phyloP scores from a whole-genome alignment of 1,140 invertebrate genomes.

The Proales similis region DNA sequence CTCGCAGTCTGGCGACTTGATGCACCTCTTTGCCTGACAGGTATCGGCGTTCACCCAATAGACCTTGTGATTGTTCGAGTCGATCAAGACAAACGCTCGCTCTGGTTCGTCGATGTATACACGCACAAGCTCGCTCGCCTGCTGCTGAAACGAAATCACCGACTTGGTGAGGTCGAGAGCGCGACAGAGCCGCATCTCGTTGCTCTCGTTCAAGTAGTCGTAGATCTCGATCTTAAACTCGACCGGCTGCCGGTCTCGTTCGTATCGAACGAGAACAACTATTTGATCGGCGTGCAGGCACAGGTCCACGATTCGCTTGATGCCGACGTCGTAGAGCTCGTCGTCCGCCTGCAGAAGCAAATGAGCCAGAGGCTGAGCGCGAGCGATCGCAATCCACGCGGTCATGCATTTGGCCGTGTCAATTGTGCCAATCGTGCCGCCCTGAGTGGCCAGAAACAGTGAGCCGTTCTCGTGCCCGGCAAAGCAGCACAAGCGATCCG shows the following conservation, averaged over 20 bases:
- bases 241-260: background rate
- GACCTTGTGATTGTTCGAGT: slow-evolving; percentile 35
- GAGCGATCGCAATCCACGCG: slow-evolving; percentile 27
- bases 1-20: slow-evolving; percentile 31
- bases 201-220: slow-evolving; percentile 10
- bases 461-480: slow-evolving; percentile 16
- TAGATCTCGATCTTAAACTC: slow-evolving; percentile 36
- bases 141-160: slow-evolving; percentile 3
- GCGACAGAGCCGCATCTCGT: slow-evolving; percentile 14
- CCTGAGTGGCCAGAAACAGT: slow-evolving; percentile 20
- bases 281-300: slow-evolving; percentile 25
- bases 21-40: slow-evolving; percentile 27
- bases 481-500: slow-evolving; percentile 30
- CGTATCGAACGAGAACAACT: background rate
- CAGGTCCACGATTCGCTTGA: slow-evolving; percentile 12
- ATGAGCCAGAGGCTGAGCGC: too few relatives aligned
- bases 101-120: slow-evolving; percentile 25
- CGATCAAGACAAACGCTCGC: slow-evolving; percentile 23
- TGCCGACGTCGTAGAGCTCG: slow-evolving; percentile 16
- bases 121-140: slow-evolving; percentile 27
- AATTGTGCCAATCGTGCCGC: slow-evolving; percentile 23
- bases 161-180: slow-evolving; percentile 7
- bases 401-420: slow-evolving; percentile 33
- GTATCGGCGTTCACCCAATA: slow-evolving; percentile 29
- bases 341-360: slow-evolving; percentile 8